phyloP scores from a whole-genome alignment of 2,113 vertebrate species.

The Chaetorhynchus papuensis region DNA sequence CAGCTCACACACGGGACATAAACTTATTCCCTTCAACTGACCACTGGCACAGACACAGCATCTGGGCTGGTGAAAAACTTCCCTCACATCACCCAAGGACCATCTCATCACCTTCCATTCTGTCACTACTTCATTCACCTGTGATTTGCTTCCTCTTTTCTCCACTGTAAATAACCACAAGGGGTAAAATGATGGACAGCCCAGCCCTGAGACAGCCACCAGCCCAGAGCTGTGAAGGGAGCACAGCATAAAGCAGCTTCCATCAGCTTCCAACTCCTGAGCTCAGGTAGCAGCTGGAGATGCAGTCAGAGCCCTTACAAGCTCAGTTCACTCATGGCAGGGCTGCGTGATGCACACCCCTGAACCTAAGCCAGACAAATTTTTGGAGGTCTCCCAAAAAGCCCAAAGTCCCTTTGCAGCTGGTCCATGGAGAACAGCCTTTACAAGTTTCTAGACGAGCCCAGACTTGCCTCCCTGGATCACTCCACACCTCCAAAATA shows the following conservation, averaged over 20 bases:
- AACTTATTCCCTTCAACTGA: neutral
- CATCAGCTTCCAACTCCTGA: neutral
- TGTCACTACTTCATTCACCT: neutral
- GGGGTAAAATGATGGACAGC: neutral
- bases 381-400: neutral
- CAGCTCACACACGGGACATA: neutral
- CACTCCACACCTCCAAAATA: neutral
- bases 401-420: neutral
- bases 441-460: neutral
- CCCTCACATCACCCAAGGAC: neutral
- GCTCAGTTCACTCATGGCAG: neutral
- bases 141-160: neutral
- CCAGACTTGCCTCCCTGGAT: neutral
- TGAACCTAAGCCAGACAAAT: neutral
- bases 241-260: neutral
- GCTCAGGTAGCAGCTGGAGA: neutral
- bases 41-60: neutral
- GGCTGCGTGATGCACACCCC: neutral
- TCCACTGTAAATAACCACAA: neutral
- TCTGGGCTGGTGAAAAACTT: neutral
- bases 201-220: neutral
- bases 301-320: neutral
- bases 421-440: neutral
- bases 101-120: neutral
- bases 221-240: neutral